Conservation (phyloP, 2,113 vertebrate species). For the Stigmatopora nigra region DNA sequence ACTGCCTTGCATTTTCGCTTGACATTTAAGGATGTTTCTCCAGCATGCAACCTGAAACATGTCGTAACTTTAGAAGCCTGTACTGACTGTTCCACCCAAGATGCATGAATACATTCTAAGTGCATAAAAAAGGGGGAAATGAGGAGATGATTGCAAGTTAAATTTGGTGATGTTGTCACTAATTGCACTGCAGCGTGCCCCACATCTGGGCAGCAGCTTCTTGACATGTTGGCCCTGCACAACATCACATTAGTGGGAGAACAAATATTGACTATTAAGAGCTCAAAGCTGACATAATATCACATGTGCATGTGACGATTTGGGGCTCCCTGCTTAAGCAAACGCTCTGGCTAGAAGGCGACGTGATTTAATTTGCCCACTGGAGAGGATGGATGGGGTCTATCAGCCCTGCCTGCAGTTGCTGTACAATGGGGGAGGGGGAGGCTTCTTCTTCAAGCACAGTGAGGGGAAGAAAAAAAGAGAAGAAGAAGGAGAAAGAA, state of each 20-base stretch:
- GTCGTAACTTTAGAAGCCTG: constrained; percentile 4
- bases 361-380: constrained; percentile 46
- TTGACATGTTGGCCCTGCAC: constrained; percentile 33
- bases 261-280: constrained; percentile 31
- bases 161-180: constrained; percentile 21
- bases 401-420: constrained; percentile 47
- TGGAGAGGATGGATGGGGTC: constrained; percentile 43
- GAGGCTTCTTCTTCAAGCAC: constrained; percentile 37
- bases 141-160: neutral
- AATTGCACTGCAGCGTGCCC: constrained; percentile 9
- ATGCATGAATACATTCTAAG: neutral
- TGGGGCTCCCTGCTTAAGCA: constrained; percentile 1
- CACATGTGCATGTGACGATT: neutral
- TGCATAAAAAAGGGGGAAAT: neutral
- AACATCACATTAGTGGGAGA: constrained; percentile 26
- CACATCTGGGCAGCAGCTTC: constrained; percentile 62
- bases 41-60: no score
- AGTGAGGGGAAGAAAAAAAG: constrained; percentile 27
- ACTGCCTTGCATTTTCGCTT: neutral
- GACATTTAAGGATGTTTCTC: constrained; percentile 9
- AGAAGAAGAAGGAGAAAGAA: constrained; percentile 18
- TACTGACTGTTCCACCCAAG: neutral
- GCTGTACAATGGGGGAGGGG: constrained; percentile 60
- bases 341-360: constrained; percentile 13
- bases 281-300: neutral